Conservation (phyloP, 2,113 vertebrate genomes). For the Cyanistes caeruleus region DNA sequence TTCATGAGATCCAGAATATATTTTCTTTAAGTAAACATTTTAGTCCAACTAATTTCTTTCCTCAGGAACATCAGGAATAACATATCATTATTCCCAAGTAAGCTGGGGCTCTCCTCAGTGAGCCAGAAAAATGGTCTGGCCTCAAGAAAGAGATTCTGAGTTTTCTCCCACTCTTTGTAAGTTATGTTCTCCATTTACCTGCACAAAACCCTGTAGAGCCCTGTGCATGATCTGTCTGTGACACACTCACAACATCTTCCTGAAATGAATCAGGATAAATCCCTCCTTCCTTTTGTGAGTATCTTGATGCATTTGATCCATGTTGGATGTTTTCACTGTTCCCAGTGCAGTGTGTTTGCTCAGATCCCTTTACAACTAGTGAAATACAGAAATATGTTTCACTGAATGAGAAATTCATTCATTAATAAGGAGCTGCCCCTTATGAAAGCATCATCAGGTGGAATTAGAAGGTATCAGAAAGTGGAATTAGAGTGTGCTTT, state of each 20-base stretch:
- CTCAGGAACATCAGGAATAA: neutral
- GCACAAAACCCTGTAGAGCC: neutral
- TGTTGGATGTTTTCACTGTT: neutral
- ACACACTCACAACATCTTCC: neutral
- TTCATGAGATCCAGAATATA: neutral
- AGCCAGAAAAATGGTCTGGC: neutral
- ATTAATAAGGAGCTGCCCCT: neutral
- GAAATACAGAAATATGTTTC: neutral
- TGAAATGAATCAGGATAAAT: neutral
- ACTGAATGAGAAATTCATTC: neutral
- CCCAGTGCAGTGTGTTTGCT: neutral
- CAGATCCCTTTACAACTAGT: neutral
- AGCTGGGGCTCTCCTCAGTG: neutral
- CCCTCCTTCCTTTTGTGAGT: neutral
- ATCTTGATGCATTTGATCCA: neutral
- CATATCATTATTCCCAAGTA: rapidly evolving
- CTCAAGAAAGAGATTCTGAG: neutral
- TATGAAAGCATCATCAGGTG: neutral
- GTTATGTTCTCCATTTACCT: neutral
- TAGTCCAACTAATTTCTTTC: neutral
- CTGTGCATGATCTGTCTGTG: neutral
- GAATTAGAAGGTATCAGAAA: neutral
- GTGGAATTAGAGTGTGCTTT: neutral
- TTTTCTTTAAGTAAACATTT: neutral
- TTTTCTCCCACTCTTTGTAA: neutral